Evolutionary conservation across 2,113 vertebrate species (phyloP), one percentile per base, ranked within the genome.

Genomic region (Apodemus sylvaticus): DNA sequence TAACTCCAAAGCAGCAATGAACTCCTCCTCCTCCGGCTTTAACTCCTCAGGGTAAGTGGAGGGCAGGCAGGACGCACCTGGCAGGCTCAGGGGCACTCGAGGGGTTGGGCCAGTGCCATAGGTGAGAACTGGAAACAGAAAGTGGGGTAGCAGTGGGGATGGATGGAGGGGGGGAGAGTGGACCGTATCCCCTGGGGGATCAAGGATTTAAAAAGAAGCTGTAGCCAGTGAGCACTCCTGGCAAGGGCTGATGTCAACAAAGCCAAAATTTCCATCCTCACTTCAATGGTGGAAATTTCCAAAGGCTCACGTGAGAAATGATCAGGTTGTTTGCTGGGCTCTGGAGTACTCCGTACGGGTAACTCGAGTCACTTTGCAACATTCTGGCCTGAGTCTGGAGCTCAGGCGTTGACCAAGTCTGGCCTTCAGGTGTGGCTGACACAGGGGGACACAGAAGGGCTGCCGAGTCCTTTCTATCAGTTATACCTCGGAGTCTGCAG

Each of bases 11-110:
- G 97, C 97, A 51, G 96, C 98, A 36, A 96, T 98, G 97, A 99
- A 98, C 92, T 97, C 98, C 0, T 98, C 66, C 66, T 68, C 99
- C 48, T 68, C 97, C 93, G 94, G 98, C 92, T 99, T 99, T 98
- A 98, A 98, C 97, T 98, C 98, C 97, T 98, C 98, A 95, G 98
- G 99, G 99, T 99, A 98, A 99, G 98, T 5, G 34, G 51, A 0
- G 0, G 3, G 55, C 26, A 45, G 34, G 3, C 34, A 5, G 24
- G 17, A 14, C 14, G 31, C 8, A 45, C 55, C 53, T 26, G 42
- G 82, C 26, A 51, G 86, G 17, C 68, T 24, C 34, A 45, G 62
- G 66, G 87, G 5, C 73, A 2, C 0, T 62, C 24, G 78, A 88
- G 74, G 79, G 64, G 55, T 16, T 81, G 79, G 48, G 51, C 64